phyloP scores from a whole-genome alignment of 1,140 invertebrate genomes.

The Apocrypta bakeri region DNA sequence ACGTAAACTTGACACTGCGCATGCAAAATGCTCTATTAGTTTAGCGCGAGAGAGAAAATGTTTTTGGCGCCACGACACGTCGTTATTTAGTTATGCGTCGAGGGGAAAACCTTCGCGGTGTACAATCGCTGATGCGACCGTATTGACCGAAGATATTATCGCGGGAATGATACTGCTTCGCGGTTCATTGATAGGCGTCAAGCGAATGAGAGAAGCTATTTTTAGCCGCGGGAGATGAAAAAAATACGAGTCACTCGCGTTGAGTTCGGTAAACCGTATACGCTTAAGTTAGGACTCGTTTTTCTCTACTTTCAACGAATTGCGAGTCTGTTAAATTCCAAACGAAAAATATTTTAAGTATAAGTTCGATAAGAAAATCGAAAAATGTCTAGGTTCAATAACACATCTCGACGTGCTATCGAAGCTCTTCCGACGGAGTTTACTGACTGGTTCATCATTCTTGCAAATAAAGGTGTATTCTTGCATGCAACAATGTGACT shows the following conservation, averaged over 20 bases:
- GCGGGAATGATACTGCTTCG: slow-evolving; percentile 21
- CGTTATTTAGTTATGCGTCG: slow-evolving; percentile 2
- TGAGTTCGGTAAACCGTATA: no score
- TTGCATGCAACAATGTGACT: neutral
- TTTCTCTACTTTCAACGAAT: no score
- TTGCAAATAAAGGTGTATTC: slow-evolving; percentile 36
- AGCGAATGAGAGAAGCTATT: slow-evolving; percentile 6
- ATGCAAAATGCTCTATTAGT: neutral
- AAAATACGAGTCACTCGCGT: neutral
- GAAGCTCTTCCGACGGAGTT: slow-evolving; percentile 15
- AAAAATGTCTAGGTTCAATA: slow-evolving; percentile 33
- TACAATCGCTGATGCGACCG: slow-evolving; percentile 14
- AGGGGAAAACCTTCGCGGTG: slow-evolving; percentile 13
- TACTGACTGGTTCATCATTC: slow-evolving; percentile 18
- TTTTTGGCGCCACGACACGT: slow-evolving; percentile 63
- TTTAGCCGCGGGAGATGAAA: slow-evolving; percentile 28
- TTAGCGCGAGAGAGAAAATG: slow-evolving; percentile 59
- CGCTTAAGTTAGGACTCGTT: no score
- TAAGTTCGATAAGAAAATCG: neutral
- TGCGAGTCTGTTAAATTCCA: no score
- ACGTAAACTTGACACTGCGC: slow-evolving; percentile 14
- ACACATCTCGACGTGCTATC: slow-evolving; percentile 20
- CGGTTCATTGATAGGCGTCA: slow-evolving; percentile 27
- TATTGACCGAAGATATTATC: slow-evolving; percentile 67
- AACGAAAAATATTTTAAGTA: no score